Evolutionary conservation across 2,113 vertebrate species (phyloP).

Genomic region (Psephotus haematonotus): DNA sequence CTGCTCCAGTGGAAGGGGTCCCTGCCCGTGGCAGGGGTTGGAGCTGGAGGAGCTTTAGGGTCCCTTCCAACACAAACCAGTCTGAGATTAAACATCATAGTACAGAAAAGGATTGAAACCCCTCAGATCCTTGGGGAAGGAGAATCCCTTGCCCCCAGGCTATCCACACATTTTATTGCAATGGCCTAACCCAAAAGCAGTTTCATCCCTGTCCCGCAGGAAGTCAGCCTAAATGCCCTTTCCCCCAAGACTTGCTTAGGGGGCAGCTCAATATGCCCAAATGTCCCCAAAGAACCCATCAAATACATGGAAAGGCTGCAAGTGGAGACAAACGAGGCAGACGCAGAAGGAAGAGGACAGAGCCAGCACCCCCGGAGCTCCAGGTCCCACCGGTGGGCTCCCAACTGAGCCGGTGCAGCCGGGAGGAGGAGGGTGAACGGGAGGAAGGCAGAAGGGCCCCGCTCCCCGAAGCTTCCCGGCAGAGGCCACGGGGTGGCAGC

Average conservation of each 20-base stretch:
- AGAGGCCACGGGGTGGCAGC: conserved; percentile 46
- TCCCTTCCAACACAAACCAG: not conserved
- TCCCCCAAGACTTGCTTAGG: too few species aligned
- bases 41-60: not conserved
- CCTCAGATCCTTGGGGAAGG: not conserved
- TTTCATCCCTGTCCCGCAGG: not conserved
- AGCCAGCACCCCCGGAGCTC: not conserved
- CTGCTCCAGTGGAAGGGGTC: not conserved
- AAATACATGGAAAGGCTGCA: not conserved
- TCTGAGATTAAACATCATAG: not conserved
- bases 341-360: not conserved
- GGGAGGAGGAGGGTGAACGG: not conserved
- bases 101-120: not conserved
- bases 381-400: rapidly evolving
- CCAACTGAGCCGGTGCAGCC: rapidly evolving
- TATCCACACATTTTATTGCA: not conserved
- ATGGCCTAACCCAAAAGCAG: not conserved
- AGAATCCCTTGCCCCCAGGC: not conserved
- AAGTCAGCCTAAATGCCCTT: not conserved
- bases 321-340: not conserved
- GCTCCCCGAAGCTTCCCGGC: not conserved
- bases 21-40: not conserved
- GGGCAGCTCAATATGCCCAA: not conserved
- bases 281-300: not conserved
- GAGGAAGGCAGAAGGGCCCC: not conserved